These are phyloP conservation scores for Araneus ventricosus DNA, from an alignment of 1,140 invertebrate species.

Conservation along the genomic window DNA sequence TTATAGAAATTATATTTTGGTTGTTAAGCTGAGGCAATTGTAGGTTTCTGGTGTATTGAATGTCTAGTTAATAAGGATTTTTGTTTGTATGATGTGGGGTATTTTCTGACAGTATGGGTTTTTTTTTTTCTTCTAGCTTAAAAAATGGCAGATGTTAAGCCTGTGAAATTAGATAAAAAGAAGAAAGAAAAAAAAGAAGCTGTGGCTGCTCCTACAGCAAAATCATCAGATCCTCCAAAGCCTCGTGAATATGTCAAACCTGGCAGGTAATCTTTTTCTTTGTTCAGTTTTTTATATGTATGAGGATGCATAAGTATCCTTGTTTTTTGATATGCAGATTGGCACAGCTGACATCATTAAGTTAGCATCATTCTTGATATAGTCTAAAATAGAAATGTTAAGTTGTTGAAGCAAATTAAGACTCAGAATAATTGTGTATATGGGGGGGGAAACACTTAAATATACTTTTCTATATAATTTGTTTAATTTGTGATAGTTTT, in stretches of 20 bases:
- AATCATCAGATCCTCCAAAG: background rate
- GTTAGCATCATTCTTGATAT: too few species aligned
- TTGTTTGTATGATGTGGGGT: too few species aligned
- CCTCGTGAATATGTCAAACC: constrained; percentile 65
- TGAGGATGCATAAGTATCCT: background rate
- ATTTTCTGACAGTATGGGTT: background rate
- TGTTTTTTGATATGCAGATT: too few species aligned
- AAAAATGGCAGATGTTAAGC: constrained; percentile 57
- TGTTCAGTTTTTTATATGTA: too few species aligned
- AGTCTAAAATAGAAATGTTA: background rate
- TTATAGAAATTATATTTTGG: too few species aligned
- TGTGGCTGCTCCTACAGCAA: background rate
- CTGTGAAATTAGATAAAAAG: constrained; percentile 55
- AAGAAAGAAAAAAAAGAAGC: constrained; percentile 40
- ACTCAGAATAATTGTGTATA: background rate
- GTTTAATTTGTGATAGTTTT: too few species aligned
- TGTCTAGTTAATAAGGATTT: too few species aligned
- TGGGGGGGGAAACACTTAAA: background rate
- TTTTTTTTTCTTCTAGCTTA: background rate
- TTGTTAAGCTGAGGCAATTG: too few species aligned
- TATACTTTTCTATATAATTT: too few species aligned
- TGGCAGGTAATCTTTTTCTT: constrained; percentile 22
- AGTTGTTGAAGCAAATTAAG: background rate
- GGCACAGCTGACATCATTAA: too few species aligned
- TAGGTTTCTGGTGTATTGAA: too few species aligned